Evolutionary conservation across 2,888 invertebrate species (phyloP).

Genomic region (Ceramica pisi): DNA sequence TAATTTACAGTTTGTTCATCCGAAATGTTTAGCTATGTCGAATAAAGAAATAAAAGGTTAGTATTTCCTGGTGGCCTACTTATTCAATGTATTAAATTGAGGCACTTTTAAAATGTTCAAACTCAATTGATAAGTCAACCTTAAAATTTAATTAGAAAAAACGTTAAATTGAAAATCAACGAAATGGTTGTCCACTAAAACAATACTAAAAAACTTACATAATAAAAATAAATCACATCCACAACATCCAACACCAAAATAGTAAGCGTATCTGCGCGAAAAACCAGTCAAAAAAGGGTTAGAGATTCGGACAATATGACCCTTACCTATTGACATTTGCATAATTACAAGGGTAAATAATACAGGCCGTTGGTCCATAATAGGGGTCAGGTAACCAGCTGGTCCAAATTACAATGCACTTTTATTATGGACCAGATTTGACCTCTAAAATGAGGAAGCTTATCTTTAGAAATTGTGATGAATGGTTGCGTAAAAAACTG

Average conservation of each 20-base stretch:
- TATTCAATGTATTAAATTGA: not conserved
- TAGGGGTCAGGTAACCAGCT: slow-evolving; percentile 81
- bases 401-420: slow-evolving; percentile 67
- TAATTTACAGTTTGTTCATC: slow-evolving; percentile 1
- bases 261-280: slow-evolving; percentile 5
- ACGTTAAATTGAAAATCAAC: no score
- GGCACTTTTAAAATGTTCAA: no score
- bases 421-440: slow-evolving; percentile 57
- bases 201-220: not conserved
- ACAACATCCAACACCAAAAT: not conserved
- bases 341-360: slow-evolving; percentile 57
- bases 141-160: no score
- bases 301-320: slow-evolving; percentile 59
- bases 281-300: slow-evolving; percentile 34
- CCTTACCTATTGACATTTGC: slow-evolving; percentile 59
- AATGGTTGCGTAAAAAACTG: slow-evolving; percentile 42
- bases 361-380: slow-evolving; percentile 45
- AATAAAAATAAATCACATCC: not conserved
- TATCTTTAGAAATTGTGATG: slow-evolving; percentile 33
- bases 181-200: not conserved
- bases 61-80: not conserved
- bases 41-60: not conserved
- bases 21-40: not conserved
- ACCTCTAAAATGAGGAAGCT: slow-evolving; percentile 63
- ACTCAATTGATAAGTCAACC: not conserved